These are phyloP conservation scores for Varanus salvator DNA, from an alignment of 2,113 vertebrate species.

Conservation along the genomic window DNA sequence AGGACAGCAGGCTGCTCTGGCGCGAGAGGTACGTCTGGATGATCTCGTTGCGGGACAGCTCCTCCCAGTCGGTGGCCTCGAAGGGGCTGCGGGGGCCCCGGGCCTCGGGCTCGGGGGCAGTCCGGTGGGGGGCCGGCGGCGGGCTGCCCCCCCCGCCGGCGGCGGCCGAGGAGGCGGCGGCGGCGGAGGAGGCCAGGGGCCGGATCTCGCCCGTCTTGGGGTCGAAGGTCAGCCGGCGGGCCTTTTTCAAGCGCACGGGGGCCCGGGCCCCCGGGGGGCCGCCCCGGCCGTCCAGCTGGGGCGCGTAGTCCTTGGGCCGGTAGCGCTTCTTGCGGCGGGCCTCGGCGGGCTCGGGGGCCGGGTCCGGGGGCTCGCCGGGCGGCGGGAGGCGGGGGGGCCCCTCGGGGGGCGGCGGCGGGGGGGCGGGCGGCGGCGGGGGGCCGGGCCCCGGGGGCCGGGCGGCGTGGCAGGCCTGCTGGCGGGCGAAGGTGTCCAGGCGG, in stretches of 20 bases:
- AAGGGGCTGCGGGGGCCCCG: too few relatives aligned
- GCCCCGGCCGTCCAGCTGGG: slow-evolving; percentile 81
- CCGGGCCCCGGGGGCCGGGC: slow-evolving; percentile 84
- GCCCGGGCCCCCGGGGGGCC: too few relatives aligned
- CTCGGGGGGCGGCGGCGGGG: slow-evolving; percentile 78
- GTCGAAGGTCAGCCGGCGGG: slow-evolving; percentile 91
- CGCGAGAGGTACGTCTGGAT: slow-evolving; percentile 94
- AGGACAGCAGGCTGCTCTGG: slow-evolving; percentile 91
- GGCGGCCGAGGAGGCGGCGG: slow-evolving; percentile 73
- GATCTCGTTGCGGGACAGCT: slow-evolving; percentile 90
- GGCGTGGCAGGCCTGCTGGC: slow-evolving; percentile 82
- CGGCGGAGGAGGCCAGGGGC: slow-evolving; percentile 75
- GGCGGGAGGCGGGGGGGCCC: too few relatives aligned
- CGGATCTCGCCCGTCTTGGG: slow-evolving; percentile 91
- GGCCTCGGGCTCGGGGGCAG: slow-evolving; percentile 82
- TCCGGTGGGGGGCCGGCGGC: slow-evolving; percentile 86
- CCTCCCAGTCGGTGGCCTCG: slow-evolving; percentile 94
- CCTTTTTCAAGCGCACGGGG: slow-evolving; percentile 90
- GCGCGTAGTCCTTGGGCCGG: slow-evolving; percentile 81
- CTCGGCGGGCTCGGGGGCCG: slow-evolving; percentile 74
- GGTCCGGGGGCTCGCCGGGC: slow-evolving; percentile 48
- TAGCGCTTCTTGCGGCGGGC: too few relatives aligned
- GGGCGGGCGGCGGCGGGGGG: slow-evolving; percentile 74
- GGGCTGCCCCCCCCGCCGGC: too few relatives aligned
- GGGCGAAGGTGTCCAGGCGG: slow-evolving; percentile 79